Conservation (phyloP, 2,888 invertebrate genomes). For the Catotricha subobsoleta region DNA sequence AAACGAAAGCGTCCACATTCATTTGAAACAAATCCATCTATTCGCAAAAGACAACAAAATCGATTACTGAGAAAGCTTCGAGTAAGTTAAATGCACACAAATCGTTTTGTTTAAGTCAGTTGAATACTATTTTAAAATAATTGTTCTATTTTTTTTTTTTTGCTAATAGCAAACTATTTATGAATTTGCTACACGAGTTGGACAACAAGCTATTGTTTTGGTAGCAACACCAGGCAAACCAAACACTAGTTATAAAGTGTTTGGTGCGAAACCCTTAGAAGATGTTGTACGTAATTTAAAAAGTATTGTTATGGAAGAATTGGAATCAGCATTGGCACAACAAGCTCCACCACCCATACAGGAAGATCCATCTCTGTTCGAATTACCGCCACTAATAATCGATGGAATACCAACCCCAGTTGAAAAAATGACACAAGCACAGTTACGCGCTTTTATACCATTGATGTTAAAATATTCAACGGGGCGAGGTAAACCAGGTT, state of each 20-base stretch:
- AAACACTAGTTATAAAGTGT: conserved; percentile 89
- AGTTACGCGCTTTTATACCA: conserved; percentile 88
- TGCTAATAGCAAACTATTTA: conserved; percentile 70
- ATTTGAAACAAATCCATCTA: conserved; percentile 93
- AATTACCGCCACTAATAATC: conserved; percentile 87
- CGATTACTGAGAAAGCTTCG: conserved; percentile 70
- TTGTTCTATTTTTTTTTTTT: conserved; percentile 5
- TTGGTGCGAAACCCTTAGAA: conserved; percentile 91
- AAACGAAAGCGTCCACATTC: conserved; percentile 89
- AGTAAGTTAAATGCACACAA: conserved; percentile 32
- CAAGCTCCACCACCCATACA: conserved; percentile 64
- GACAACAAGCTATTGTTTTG: conserved; percentile 90
- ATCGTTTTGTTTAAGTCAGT: not conserved
- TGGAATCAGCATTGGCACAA: conserved; percentile 82
- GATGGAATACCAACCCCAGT: conserved; percentile 97
- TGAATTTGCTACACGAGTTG: conserved; percentile 91
- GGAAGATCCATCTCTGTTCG: conserved; percentile 86
- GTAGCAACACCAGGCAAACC: conserved; percentile 94
- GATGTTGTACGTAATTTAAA: conserved; percentile 85
- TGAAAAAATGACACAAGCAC: conserved; percentile 98
- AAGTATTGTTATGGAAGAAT: conserved; percentile 83
- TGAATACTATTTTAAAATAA: conserved; percentile 6
- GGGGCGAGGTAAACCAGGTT: conserved; percentile 86
- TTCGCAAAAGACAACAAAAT: conserved; percentile 88
- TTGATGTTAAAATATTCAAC: conserved; percentile 97